Base-by-base conservation (phyloP, 2,797 vertebrate species). In the Neosilurus hyrtlii region DNA sequence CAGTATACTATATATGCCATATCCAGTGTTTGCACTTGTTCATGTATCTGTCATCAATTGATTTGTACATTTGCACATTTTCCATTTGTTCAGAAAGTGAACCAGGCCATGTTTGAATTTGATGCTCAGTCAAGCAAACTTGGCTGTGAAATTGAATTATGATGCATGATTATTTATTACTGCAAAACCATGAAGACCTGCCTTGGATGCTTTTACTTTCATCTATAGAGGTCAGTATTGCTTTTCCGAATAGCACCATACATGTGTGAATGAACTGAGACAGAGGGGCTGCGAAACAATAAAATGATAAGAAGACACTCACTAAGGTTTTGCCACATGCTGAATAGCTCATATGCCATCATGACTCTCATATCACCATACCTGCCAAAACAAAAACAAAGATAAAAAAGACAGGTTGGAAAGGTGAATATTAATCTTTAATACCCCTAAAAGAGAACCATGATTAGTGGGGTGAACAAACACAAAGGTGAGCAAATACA, bases 311-410 rank as follows among this genome's bases (percentile, higher is more conserved):
- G 26, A 54, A 62, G 61, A 74, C 35, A 86, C 94, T 54, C 91
- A 99, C 98, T 97, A 87, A 99, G 91, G 92, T 99, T 99, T 90
- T 99, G 98, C 98, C 98, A 99, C 98, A 99, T 99, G 94, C 96
- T 98, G 93, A 98, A 99, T 66, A 99, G 95, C 90, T 99, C 98
- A 57, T 97, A 99, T 6, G 97, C 97, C 98, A 99, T 99, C 95
- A 98, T 97, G 85, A 99, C 97, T 77, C 98, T 96, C 97, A 99
- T 96, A 79, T 99, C 98, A 0, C 97, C 97, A 0, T 97, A 94
- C 85, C 98, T 99, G 87, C 18, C 91, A 89, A 65, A 65, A 11
- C n/a, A 75, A 61, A 0, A n/a, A 6, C 0, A 30, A 57, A 76
- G 8, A n/a, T 22, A 59, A 14, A 56, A 9, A 71, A 71, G 43